Percentiles rank a stretch among this genome's conserved stretches.
Conservation (phyloP, 2,797 vertebrate genomes). For the Sebastes cheni region DNA sequence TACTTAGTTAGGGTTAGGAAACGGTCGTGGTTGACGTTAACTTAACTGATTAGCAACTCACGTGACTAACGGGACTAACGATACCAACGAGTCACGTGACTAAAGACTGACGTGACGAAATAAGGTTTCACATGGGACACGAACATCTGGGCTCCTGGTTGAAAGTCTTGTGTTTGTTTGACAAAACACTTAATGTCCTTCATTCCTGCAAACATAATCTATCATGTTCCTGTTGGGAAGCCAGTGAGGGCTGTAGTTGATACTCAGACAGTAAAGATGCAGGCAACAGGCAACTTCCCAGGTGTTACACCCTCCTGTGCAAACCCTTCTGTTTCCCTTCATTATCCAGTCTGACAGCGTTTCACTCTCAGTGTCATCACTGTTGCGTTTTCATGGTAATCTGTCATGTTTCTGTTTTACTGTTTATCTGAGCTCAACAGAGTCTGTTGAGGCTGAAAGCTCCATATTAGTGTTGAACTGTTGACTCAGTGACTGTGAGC, state of each 20-base stretch:
- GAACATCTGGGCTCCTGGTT: too few species aligned
- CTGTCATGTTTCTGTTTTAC: background rate
- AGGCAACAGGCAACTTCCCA: too few species aligned
- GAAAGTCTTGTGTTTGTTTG: too few species aligned
- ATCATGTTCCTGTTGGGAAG: background rate
- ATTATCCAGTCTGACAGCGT: background rate
- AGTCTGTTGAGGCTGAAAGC: background rate
- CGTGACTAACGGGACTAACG: too few species aligned
- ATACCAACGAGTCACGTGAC: too few species aligned
- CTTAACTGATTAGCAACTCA: too few species aligned
- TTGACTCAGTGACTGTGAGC: constrained; percentile 40
- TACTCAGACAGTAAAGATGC: background rate
- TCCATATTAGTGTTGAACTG: constrained; percentile 24
- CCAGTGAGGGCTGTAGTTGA: background rate
- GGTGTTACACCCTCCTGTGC: background rate
- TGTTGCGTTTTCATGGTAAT: background rate
- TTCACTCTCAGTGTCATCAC: background rate
- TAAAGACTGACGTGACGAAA: too few species aligned
- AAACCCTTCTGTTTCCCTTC: background rate
- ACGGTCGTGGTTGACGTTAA: too few species aligned
- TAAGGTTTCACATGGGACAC: too few species aligned
- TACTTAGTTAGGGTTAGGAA: too few species aligned
- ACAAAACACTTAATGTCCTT: background rate
- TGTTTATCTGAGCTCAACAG: background rate
- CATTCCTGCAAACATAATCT: background rate